Base-by-base conservation (phyloP, 2,797 vertebrate genomes). In the Podarcis lilfordi region DNA sequence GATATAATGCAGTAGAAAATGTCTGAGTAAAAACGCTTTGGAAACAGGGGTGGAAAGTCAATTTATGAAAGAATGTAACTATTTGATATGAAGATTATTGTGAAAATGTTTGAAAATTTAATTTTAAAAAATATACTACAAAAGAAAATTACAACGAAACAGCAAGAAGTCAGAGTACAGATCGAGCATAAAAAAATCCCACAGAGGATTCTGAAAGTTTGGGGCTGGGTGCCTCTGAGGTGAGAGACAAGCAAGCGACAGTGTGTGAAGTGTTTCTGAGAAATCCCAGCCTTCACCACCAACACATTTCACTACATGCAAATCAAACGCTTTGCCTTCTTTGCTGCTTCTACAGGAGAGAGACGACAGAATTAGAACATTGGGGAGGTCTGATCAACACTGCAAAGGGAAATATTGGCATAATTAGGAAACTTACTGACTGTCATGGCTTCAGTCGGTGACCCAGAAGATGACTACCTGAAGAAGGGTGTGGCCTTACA, bases 341-440 rank as follows among this genome's bases (percentile, higher is more conserved):
- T 68, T 8, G 11, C 8, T 43, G 45, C 69, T 23, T 72, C 77
- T 55, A 23, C 77, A 59, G 50, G 69, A 43, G 19, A 29, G 8
- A 80, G 32, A 13, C 29, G 29, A 87, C 79, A 87, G 86, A 87
- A 87, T 64, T 82, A 61, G 71, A 82, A 27, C 37, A 27, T 55
- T 3, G 9, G 23, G 59, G 5, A 27, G 37, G 21, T 17, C n/a
- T 8, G 43, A 76, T 27, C 66, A 25, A 9, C 37, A 32, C 61
- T n/a, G 80, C 21, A 25, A 75, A 81, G 50, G 17, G 35, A 87
- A 75, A 82, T 17, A 25, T 8, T 45, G 37, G 59, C 37, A 45
- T 68, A 21, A 25, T 10, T 27, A 71, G 40, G 64, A 4, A 8
- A 69, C 37, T 19, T 10, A 27, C 2, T 27, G 5, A 3, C 35